A percentile compares a stretch with the other conserved stretches of the same genome.
Evolutionary conservation across 1,140 invertebrate species (phyloP).

Genomic region (Chironomus tepperi): DNA sequence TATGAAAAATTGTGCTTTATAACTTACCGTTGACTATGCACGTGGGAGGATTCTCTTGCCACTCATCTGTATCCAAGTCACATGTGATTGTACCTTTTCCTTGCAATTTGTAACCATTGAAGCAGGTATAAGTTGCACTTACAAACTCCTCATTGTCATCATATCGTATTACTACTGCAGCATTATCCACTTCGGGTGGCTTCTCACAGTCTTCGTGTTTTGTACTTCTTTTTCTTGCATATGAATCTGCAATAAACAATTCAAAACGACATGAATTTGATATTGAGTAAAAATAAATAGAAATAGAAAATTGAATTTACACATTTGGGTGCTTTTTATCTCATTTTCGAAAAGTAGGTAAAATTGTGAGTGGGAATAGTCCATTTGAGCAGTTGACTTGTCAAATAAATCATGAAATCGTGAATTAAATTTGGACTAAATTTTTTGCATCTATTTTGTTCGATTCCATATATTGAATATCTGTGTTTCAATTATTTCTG

Average conservation of each 20-base stretch:
- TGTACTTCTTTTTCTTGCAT: not conserved
- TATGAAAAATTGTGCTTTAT: too few species aligned
- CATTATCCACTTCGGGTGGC: constrained; percentile 31
- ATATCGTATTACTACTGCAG: constrained; percentile 26
- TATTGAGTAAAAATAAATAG: not conserved
- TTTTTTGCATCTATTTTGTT: too few species aligned
- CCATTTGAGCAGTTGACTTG: too few species aligned
- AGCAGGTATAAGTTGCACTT: constrained; percentile 32
- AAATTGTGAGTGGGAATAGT: too few species aligned
- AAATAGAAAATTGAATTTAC: not conserved
- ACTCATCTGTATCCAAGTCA: constrained; percentile 33
- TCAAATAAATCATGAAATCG: too few species aligned
- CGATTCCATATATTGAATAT: too few species aligned
- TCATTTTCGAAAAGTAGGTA: not conserved
- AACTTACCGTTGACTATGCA: constrained; percentile 26
- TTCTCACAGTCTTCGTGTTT: constrained; percentile 29
- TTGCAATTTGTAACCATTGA: constrained; percentile 30
- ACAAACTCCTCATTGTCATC: constrained; percentile 29
- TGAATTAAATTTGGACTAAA: too few species aligned
- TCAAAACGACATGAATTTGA: not conserved
- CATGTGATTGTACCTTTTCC: constrained; percentile 30
- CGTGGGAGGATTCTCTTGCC: constrained; percentile 33
- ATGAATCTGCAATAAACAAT: not conserved
- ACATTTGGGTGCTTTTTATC: not conserved
- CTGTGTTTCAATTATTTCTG: too few species aligned